A percentile compares a stretch with the other conserved stretches of the same genome.
Conservation (phyloP, 2,113 vertebrate species). For the Ovibos moschatus region DNA sequence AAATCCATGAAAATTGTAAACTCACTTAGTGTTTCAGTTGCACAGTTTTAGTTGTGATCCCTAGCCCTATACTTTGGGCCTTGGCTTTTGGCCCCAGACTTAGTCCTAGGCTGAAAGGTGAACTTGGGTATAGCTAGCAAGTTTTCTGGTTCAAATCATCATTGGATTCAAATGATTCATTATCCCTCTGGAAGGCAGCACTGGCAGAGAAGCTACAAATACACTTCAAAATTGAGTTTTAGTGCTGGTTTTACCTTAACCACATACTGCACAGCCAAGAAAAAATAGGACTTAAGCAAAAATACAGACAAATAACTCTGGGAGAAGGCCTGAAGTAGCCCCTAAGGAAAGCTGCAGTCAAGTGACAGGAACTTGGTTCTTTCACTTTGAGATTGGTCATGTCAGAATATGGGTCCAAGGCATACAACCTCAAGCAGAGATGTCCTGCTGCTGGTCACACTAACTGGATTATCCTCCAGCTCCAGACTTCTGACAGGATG, state of each 20-base stretch:
- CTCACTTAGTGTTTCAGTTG: background rate
- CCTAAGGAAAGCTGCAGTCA: background rate
- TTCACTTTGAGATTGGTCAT: background rate
- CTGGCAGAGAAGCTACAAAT: background rate
- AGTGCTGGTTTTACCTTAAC: background rate
- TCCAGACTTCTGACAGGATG: background rate
- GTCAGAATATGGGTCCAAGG: background rate
- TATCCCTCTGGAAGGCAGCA: background rate
- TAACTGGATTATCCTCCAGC: background rate
- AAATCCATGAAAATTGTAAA: background rate
- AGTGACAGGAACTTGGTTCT: background rate
- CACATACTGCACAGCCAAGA: background rate
- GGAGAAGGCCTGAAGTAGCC: background rate
- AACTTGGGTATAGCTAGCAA: background rate
- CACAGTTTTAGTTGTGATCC: background rate
- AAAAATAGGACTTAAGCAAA: background rate
- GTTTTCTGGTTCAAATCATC: background rate
- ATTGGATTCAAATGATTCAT: background rate
- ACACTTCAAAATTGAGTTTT: background rate
- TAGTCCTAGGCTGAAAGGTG: background rate
- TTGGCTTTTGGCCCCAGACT: background rate
- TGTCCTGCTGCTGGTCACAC: background rate
- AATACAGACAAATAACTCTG: background rate
- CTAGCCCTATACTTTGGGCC: background rate
- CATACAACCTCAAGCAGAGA: background rate